A percentile compares a stretch with the other conserved stretches of the same genome.
phyloP scores from a whole-genome alignment of 2,888 invertebrate species.

The Stictocephala bisonia region DNA sequence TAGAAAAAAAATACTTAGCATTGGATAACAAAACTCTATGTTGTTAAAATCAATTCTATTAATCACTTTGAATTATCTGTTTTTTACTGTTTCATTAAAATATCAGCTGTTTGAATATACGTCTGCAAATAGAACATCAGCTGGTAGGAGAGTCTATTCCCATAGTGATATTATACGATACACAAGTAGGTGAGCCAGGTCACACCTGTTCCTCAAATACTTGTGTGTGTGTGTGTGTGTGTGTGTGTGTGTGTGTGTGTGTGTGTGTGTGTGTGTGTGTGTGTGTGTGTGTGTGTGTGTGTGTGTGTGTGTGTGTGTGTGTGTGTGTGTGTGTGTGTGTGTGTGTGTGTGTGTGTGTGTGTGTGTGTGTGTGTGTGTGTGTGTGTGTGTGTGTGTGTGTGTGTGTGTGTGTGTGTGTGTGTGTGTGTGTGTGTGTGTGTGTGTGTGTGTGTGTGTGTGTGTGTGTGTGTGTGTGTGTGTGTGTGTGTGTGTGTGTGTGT shows the following conservation, averaged over 20 bases:
- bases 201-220: neutral
- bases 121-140: too few relatives aligned
- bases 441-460: too few relatives aligned
- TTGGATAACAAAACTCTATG: too few relatives aligned
- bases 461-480: too few relatives aligned
- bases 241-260: neutral
- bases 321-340: neutral
- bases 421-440: neutral
- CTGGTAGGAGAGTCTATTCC: too few relatives aligned
- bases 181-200: neutral
- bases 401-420: neutral
- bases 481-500: too few relatives aligned
- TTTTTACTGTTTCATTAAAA: too few relatives aligned
- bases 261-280: neutral
- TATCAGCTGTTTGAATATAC: too few relatives aligned
- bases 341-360: neutral
- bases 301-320: neutral
- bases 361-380: neutral
- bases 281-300: neutral
- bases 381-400: neutral
- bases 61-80: too few relatives aligned
- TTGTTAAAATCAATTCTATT: too few relatives aligned
- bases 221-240: neutral
- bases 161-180: too few relatives aligned
- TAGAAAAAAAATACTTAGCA: too few relatives aligned